Evolutionary conservation across 2,888 invertebrate species (phyloP).

Genomic region (Hydriomena furcata): DNA sequence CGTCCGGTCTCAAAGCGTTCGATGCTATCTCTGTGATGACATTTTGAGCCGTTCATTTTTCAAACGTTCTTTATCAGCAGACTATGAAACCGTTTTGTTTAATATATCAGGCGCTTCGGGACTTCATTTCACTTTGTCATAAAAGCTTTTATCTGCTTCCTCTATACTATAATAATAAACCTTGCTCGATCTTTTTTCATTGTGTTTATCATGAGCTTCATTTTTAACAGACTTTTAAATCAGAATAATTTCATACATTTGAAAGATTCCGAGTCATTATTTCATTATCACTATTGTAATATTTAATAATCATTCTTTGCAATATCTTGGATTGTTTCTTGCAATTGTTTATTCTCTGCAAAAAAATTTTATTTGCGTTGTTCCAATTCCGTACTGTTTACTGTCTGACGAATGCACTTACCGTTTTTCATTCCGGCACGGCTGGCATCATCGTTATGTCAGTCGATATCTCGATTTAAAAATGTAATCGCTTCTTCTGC

Average conservation of each 20-base stretch:
- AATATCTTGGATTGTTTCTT: background rate
- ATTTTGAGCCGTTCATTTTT: slow-evolving; percentile 37
- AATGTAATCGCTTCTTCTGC: slow-evolving; percentile 15
- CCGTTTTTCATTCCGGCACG: slow-evolving; percentile 8
- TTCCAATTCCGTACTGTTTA: slow-evolving; percentile 14
- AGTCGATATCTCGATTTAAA: slow-evolving; percentile 17
- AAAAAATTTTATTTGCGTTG: background rate
- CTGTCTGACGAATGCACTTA: slow-evolving; percentile 8
- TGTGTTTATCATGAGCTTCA: no score
- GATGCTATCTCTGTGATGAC: slow-evolving; percentile 36
- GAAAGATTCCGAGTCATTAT: no score
- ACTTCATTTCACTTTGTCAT: slow-evolving; percentile 33
- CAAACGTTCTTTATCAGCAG: slow-evolving; percentile 34
- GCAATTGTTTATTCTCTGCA: slow-evolving; percentile 11
- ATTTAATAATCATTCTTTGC: no score
- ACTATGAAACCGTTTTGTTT: slow-evolving; percentile 34
- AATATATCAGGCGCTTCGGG: slow-evolving; percentile 29
- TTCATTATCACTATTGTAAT: no score
- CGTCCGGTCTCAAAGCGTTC: slow-evolving; percentile 20
- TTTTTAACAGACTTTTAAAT: no score
- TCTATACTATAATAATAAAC: no score
- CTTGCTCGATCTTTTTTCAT: slow-evolving; percentile 2
- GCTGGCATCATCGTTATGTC: slow-evolving; percentile 10
- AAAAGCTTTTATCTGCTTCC: slow-evolving; percentile 36
- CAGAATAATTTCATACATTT: no score